Evolutionary conservation across 2,797 vertebrate genomes (phyloP), one percentile per base, ranked within the genome.

Genomic region (Typhlichthys eigenmanni): DNA sequence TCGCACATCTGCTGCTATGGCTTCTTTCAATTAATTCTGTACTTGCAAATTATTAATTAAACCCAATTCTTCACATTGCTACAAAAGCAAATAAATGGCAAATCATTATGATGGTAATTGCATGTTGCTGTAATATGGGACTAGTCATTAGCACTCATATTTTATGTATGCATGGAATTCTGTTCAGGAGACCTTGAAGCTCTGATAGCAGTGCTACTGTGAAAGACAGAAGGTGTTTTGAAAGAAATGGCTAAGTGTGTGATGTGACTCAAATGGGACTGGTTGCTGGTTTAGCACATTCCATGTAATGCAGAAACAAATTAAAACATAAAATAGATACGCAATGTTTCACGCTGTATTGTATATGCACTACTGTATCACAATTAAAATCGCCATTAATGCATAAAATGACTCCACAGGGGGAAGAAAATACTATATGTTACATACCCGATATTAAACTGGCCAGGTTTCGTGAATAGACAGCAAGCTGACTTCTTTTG

Each of bases 31-130:
- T 88, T 86, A 84, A 83, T 85, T 88, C 83, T 78, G 81, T 81
- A 59, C 71, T 24, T 29, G 57, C 71, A 86, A 85, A 78, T 89
- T 87, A 88, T 91, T 91, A 80, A 91, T 91, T 89, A 88, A 81
- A 79, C 75, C 71, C 71, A 76, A 81, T 91, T 85, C 75, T 75
- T 85, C 76, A 79, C 76, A 81, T 89, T 73, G 77, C 78, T 79
- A 75, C 81, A 80, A 81, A 81, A 82, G 82, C 77, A 85, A 88
- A 86, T 89, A 85, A 89, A 80, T 81, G 80, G 80, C 70, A 78
- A 83, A 89, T 89, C 81, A 88, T 90, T 85, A 80, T 78, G 85
- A 89, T 83, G 77, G 73, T 91, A 90, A 91, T 90, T 89, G 78
- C 78, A 88, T 71, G 55, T 87, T 87, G 78, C 82, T 74, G 80